Conservation (phyloP, 2,797 vertebrate genomes). For the Phaenicophaeus curvirostris region DNA sequence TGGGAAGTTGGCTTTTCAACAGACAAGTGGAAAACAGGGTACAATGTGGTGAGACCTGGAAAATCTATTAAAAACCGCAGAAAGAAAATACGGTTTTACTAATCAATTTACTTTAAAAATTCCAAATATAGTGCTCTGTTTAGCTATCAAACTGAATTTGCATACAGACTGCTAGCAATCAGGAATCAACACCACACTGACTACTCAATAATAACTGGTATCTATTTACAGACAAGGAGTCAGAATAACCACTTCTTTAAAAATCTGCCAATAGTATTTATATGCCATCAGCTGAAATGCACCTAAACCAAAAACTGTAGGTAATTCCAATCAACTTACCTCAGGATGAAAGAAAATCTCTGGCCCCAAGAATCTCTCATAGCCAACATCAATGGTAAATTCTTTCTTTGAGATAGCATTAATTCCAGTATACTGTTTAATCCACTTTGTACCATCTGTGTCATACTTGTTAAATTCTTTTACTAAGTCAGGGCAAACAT, state of each 20-base stretch:
- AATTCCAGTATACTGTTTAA: conserved; percentile 96
- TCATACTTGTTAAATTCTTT: conserved; percentile 99
- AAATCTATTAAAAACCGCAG: not conserved
- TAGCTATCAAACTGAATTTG: not conserved
- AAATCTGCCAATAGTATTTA: not conserved
- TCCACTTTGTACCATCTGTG: conserved; percentile 95
- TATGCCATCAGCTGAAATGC: not conserved
- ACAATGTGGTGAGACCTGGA: not conserved
- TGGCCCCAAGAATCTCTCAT: conserved; percentile 95
- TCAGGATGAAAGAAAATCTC: conserved; percentile 99
- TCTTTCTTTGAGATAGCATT: conserved; percentile 97
- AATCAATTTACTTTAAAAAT: not conserved
- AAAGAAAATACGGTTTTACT: not conserved
- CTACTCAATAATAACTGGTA: not conserved
- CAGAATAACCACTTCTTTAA: not conserved
- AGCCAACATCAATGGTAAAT: conserved; percentile 96
- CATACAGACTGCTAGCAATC: not conserved
- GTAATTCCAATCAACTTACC: conserved; percentile 72
- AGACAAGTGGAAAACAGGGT: not conserved
- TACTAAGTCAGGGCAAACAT: conserved; percentile 96
- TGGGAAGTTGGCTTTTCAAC: not conserved
- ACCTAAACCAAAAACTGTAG: not conserved
- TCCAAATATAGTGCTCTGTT: not conserved
- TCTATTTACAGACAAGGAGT: not conserved
- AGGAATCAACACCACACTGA: not conserved